These are phyloP conservation scores for Smutsia gigantea DNA, from an alignment of 2,797 vertebrate species.

Conservation along the genomic window DNA sequence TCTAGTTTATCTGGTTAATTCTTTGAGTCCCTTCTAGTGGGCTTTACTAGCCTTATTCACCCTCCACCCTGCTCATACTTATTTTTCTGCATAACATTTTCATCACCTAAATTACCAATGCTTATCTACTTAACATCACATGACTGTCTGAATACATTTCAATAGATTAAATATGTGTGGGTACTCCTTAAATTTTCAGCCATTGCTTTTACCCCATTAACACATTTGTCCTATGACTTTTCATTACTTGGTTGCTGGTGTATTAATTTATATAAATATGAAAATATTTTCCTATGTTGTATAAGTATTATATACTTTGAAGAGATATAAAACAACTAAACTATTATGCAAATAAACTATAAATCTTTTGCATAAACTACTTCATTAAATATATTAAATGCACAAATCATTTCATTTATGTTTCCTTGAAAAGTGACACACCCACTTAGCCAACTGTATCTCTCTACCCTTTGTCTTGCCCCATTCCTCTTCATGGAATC, in stretches of 20 bases:
- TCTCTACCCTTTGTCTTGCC: background rate
- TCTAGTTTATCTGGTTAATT: too few relatives aligned
- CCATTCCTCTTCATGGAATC: background rate
- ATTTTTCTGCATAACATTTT: too few relatives aligned
- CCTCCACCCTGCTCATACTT: too few relatives aligned
- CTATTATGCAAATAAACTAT: background rate
- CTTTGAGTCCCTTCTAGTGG: too few relatives aligned
- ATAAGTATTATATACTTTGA: background rate
- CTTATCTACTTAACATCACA: background rate
- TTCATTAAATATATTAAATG: background rate
- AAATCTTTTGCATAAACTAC: background rate
- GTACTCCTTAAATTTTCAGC: background rate
- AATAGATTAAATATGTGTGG: background rate
- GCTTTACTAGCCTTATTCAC: too few relatives aligned
- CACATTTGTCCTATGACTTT: background rate
- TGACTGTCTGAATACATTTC: background rate
- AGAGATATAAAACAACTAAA: background rate
- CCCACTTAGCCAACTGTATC: background rate
- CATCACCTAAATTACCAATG: background rate
- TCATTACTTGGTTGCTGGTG: background rate
- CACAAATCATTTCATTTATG: background rate
- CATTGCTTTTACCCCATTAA: background rate
- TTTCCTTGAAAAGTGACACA: background rate
- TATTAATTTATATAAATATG: background rate
- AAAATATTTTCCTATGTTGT: background rate